Conservation (phyloP, 2,888 invertebrate genomes). For the Drosophila setosimentum region DNA sequence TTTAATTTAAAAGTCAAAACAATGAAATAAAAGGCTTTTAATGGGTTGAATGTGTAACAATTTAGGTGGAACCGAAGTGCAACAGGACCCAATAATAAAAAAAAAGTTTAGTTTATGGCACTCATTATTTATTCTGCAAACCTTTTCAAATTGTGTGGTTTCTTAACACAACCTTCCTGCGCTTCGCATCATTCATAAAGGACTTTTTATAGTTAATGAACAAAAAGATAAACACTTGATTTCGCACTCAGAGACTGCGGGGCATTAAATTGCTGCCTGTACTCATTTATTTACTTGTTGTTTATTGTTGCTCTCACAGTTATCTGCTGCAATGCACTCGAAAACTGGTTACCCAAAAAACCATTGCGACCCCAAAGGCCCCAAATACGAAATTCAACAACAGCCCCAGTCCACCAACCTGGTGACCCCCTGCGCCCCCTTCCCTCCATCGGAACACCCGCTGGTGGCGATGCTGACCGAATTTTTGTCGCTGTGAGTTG, state of each 20-base stretch:
- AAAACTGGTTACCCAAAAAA: constrained; percentile 35
- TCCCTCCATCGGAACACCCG: constrained; percentile 6
- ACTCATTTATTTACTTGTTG: constrained; percentile 27
- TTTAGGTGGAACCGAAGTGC: background rate
- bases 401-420: constrained; percentile 13
- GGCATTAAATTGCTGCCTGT: constrained; percentile 28
- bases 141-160: background rate
- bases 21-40: background rate
- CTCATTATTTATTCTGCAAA: background rate
- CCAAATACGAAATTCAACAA: constrained; percentile 10
- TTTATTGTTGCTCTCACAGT: constrained; percentile 20
- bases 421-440: constrained; percentile 21
- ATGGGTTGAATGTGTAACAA: background rate
- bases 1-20: background rate
- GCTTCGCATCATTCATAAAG: background rate
- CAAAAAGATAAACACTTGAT: background rate
- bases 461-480: constrained; percentile 69
- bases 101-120: background rate
- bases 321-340: constrained; percentile 36
- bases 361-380: constrained; percentile 21
- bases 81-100: background rate
- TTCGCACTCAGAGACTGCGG: constrained; percentile 5
- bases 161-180: background rate
- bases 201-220: background rate
- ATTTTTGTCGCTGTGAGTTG: constrained; percentile 61